Percentiles rank a stretch among this genome's conserved stretches.
These are phyloP conservation scores for Brachyhypopomus occidentalis DNA, from an alignment of 2,113 vertebrate species.

Conservation along the genomic window DNA sequence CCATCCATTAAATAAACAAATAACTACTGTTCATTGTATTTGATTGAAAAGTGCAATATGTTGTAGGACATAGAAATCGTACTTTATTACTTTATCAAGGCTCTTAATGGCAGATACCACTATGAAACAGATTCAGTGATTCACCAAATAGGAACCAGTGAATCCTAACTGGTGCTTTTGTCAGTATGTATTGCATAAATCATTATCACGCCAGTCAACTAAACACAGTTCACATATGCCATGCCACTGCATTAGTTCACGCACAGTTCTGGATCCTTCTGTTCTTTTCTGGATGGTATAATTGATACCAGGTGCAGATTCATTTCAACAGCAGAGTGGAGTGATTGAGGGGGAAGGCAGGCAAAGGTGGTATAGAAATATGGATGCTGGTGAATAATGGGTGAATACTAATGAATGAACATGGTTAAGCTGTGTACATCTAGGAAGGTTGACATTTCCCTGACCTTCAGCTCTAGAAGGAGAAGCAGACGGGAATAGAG, in stretches of 20 bases:
- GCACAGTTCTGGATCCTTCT: neutral
- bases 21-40: neutral
- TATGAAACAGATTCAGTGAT: neutral
- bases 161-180: neutral
- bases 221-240: slow-evolving; percentile 22
- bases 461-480: slow-evolving; percentile 62
- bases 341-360: neutral
- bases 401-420: slow-evolving; percentile 48
- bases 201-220: slow-evolving; percentile 13
- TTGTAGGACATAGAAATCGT: neutral
- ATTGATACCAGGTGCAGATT: slow-evolving; percentile 47
- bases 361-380: slow-evolving; percentile 25
- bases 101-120: neutral
- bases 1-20: neutral
- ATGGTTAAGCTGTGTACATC: slow-evolving; percentile 41
- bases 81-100: too few species aligned
- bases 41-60: too few species aligned
- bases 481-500: slow-evolving; percentile 52
- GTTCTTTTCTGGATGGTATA: slow-evolving; percentile 17
- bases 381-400: slow-evolving; percentile 43
- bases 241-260: slow-evolving; percentile 19
- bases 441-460: slow-evolving; percentile 57
- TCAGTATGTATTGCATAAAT: slow-evolving; percentile 25
- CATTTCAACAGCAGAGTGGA: slow-evolving; percentile 33
- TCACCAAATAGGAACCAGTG: neutral